Evolutionary conservation across 2,113 vertebrate species (phyloP), one percentile per base, ranked within the genome.

Genomic region (Corvus cornix): DNA sequence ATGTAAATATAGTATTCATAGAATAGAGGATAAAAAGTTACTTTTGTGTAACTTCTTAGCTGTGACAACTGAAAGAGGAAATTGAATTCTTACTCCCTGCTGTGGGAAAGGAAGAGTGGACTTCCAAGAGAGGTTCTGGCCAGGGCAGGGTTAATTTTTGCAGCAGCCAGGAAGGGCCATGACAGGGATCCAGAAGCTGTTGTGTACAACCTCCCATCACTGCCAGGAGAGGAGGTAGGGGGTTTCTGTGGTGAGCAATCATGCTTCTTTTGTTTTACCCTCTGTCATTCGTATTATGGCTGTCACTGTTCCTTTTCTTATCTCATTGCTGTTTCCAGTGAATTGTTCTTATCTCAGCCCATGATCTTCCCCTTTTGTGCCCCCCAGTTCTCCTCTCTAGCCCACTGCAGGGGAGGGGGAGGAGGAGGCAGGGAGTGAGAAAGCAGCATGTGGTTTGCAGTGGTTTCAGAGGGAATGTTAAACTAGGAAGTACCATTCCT

Each of bases 161-260:
- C 39, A 53, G 20, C 12, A 46, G 19, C 8, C 35, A 21, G 13
- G 17, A 78, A 10, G 19, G 10, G 3, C 2, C 14, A 63, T 67
- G 53, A 8, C 28, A 30, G 7, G 28, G 11, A 67, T 13, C 19
- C 11, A 27, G 69, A 74, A 16, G 16, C 11, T 59, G 11, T 37
- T 67, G 31, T 28, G 33, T 52, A 30, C 23, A 44, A 21, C 46
- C 16, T 52, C 46, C 18, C 6, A 74, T 46, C 37, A 26, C 21
- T 24, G 11, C 9, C 0, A 0, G 23, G 33, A 28, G 16, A 28
- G 10, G 24, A n/a, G 15, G 13, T 24, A n/a, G 24, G n/a, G 39
- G 13, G 3, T 30, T 60, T n/a, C 39, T 0, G 0, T 15, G 16
- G 23, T 33, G 39, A 75, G 30, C 28, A 53, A 12, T 19, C 62